Evolutionary conservation across 1,140 invertebrate genomes (phyloP).

Genomic region (Pseudobourletiella spinata): DNA sequence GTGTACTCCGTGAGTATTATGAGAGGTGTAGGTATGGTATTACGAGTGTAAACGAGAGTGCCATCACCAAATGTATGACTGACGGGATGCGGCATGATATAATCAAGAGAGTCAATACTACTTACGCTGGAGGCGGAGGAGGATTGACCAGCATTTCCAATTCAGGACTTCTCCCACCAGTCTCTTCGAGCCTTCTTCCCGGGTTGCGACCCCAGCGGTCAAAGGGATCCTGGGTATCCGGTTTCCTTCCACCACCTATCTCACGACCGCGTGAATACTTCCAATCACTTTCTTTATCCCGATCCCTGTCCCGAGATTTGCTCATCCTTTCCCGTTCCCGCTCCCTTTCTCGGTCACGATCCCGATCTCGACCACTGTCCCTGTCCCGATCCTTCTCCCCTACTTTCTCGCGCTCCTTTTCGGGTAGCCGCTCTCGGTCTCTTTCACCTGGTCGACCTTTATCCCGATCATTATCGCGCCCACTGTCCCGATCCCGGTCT

Average conservation of each 20-base stretch:
- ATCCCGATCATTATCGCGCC: slow-evolving; percentile 38
- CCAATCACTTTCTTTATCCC: slow-evolving; percentile 37
- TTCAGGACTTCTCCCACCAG: neutral
- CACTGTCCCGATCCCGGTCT: slow-evolving; percentile 37
- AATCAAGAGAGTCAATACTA: too few relatives aligned
- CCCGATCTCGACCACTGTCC: slow-evolving; percentile 37
- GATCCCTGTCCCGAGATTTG: slow-evolving; percentile 35
- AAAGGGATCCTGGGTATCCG: neutral
- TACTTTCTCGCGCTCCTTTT: slow-evolving; percentile 36
- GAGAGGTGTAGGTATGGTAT: too few relatives aligned
- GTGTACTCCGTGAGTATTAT: too few relatives aligned
- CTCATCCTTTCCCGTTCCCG: slow-evolving; percentile 32
- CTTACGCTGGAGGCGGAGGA: neutral
- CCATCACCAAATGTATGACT: too few relatives aligned
- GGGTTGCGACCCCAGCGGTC: too few relatives aligned
- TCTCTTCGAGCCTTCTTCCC: too few relatives aligned
- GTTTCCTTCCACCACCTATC: neutral
- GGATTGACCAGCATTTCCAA: neutral
- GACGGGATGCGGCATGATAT: too few relatives aligned
- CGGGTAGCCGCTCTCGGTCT: slow-evolving; percentile 36
- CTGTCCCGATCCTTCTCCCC: slow-evolving; percentile 37
- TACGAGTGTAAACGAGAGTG: too few relatives aligned
- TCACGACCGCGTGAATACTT: neutral
- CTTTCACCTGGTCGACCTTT: too few relatives aligned
- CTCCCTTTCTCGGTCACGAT: slow-evolving; percentile 37